Evolutionary conservation across 2,113 vertebrate species (phyloP).

Genomic region (Paedocypris sp.): DNA sequence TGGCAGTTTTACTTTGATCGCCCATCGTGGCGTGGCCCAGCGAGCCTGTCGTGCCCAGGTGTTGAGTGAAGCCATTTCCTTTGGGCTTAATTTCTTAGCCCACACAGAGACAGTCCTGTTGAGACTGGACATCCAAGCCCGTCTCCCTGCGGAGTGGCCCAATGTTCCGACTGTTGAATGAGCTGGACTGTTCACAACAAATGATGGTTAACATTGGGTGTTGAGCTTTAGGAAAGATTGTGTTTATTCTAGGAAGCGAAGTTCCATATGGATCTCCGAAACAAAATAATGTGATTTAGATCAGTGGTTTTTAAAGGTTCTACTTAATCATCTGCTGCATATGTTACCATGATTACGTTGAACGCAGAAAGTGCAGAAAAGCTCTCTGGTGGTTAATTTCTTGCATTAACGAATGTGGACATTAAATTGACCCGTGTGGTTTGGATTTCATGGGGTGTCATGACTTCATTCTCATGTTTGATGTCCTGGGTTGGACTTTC

Average conservation of each 20-base stretch:
- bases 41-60: slow-evolving; percentile 36
- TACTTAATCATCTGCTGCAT: too few species aligned
- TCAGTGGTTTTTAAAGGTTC: too few species aligned
- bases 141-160: neutral
- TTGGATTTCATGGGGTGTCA: slow-evolving; percentile 11
- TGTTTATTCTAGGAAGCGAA: neutral
- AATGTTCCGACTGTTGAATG: too few species aligned
- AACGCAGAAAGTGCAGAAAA: too few species aligned
- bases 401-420: too few species aligned
- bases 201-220: neutral
- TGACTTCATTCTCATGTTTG: slow-evolving; percentile 27
- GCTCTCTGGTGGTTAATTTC: too few species aligned
- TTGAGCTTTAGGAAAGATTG: neutral
- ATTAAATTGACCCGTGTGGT: neutral
- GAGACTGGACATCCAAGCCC: slow-evolving; percentile 23
- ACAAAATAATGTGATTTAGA: slow-evolving; percentile 5
- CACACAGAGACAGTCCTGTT: slow-evolving; percentile 38
- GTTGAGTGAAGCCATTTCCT: slow-evolving; percentile 44
- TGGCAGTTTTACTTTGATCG: slow-evolving; percentile 33
- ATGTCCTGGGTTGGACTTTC: slow-evolving; percentile 13
- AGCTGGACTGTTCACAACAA: neutral
- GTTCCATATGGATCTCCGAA: slow-evolving; percentile 18
- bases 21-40: slow-evolving; percentile 25
- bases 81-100: slow-evolving; percentile 32
- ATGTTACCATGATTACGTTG: too few species aligned